Evolutionary conservation across 2,888 invertebrate species (phyloP).

Genomic region (Tetragonisca angustula): DNA sequence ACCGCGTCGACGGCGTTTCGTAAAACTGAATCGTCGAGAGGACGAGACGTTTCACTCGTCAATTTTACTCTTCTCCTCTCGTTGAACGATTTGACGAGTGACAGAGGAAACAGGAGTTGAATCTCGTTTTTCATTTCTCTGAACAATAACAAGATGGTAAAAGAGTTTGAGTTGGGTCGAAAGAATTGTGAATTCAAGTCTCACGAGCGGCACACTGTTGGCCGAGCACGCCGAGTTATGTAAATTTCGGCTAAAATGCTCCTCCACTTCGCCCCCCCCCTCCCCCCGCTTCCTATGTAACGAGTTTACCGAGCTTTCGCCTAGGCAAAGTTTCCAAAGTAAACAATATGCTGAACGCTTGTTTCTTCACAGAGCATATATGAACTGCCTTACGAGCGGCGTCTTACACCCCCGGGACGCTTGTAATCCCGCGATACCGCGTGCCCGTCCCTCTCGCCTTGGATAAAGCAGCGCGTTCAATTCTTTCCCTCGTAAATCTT

Average conservation of each 20-base stretch:
- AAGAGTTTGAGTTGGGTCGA: neutral
- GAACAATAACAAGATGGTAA: neutral
- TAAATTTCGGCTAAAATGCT: conserved; percentile 23
- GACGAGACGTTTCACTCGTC: no score
- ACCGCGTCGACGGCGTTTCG: neutral
- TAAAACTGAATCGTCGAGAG: neutral
- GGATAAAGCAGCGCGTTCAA: neutral
- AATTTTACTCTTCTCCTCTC: no score
- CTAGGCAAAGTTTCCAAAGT: conserved; percentile 24
- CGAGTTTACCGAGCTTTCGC: neutral
- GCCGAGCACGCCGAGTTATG: neutral
- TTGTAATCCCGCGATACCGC: conserved; percentile 26
- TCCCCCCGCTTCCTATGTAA: neutral
- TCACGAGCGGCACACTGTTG: neutral
- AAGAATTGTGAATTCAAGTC: neutral
- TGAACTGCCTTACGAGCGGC: conserved; percentile 19
- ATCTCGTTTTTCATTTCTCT: no score
- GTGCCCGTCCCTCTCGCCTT: neutral
- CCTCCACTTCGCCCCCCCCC: no score
- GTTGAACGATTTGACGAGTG: neutral
- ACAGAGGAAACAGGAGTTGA: no score
- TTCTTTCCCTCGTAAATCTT: neutral
- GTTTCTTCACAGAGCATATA: conserved; percentile 24
- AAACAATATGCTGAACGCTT: conserved; percentile 39
- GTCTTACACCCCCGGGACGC: neutral